These are phyloP conservation scores for Gryon sp. DNA, from an alignment of 1,140 invertebrate species.

Conservation along the genomic window DNA sequence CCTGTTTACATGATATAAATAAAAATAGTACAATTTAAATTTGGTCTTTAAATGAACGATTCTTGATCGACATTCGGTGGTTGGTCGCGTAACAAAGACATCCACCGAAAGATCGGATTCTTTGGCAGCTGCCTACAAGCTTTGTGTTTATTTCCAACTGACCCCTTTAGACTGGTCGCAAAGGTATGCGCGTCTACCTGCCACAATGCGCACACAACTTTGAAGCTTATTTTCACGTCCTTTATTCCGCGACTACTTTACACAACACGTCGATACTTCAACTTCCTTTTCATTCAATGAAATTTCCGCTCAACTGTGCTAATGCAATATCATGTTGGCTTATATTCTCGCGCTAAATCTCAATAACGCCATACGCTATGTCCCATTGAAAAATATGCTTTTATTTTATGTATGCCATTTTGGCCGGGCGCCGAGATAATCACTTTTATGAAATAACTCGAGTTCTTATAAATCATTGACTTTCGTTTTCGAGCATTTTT, in stretches of 20 bases:
- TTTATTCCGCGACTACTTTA: constrained; percentile 38
- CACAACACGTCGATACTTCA: constrained; percentile 24
- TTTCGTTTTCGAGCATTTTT: constrained; percentile 14
- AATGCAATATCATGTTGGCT: too few relatives aligned
- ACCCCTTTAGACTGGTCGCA: constrained; percentile 68
- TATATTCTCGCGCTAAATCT: not conserved
- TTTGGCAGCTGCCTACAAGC: constrained; percentile 67
- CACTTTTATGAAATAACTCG: constrained; percentile 42
- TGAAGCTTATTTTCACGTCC: constrained; percentile 67
- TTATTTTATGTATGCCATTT: constrained; percentile 32
- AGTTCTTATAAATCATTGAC: constrained; percentile 38
- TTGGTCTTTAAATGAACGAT: constrained; percentile 4
- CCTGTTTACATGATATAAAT: too few relatives aligned
- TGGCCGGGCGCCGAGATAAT: constrained; percentile 31
- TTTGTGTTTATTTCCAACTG: constrained; percentile 73
- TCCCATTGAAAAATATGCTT: not conserved
- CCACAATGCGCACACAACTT: constrained; percentile 9
- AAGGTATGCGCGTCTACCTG: constrained; percentile 62
- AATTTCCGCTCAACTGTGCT: constrained; percentile 40
- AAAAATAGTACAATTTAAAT: too few relatives aligned
- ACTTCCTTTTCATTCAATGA: constrained; percentile 62
- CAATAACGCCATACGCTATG: not conserved
- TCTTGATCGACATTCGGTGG: constrained; percentile 56
- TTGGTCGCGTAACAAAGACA: constrained; percentile 65
- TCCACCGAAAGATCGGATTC: constrained; percentile 67